Evolutionary conservation across 2,113 vertebrate genomes (phyloP).

Genomic region (Megaceryle torquata): DNA sequence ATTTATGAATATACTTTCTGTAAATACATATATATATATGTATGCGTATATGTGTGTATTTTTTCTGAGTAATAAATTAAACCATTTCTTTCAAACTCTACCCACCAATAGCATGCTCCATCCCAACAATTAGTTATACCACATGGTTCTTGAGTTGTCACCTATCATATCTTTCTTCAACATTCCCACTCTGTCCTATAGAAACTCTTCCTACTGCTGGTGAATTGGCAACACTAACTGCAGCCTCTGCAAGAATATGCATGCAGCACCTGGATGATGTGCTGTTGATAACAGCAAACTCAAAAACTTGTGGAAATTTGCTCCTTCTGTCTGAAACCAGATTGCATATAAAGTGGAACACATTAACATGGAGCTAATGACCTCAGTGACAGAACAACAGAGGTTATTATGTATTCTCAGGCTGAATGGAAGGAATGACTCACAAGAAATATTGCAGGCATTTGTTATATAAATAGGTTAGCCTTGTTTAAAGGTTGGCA

Average conservation of each 20-base stretch:
- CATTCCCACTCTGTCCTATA: neutral
- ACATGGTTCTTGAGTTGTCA: neutral
- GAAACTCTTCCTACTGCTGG: neutral
- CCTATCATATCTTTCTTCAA: neutral
- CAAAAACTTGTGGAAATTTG: neutral
- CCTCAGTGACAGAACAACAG: neutral
- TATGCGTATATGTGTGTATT: neutral
- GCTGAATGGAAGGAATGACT: slow-evolving; percentile 21
- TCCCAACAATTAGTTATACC: neutral
- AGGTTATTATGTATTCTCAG: neutral
- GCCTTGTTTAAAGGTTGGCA: slow-evolving; percentile 16
- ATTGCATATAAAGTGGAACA: neutral
- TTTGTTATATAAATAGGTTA: slow-evolving; percentile 41
- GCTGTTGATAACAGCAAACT: neutral
- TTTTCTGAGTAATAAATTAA: neutral
- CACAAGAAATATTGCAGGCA: slow-evolving; percentile 32
- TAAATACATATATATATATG: neutral
- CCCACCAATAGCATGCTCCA: neutral
- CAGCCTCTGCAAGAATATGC: neutral
- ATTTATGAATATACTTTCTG: neutral
- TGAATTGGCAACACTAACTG: neutral
- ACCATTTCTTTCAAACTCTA: neutral
- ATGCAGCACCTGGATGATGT: neutral
- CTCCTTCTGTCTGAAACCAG: neutral
- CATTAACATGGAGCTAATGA: neutral